phyloP scores from a whole-genome alignment of 1,140 invertebrate species.

The Cyclargus thomasi region DNA sequence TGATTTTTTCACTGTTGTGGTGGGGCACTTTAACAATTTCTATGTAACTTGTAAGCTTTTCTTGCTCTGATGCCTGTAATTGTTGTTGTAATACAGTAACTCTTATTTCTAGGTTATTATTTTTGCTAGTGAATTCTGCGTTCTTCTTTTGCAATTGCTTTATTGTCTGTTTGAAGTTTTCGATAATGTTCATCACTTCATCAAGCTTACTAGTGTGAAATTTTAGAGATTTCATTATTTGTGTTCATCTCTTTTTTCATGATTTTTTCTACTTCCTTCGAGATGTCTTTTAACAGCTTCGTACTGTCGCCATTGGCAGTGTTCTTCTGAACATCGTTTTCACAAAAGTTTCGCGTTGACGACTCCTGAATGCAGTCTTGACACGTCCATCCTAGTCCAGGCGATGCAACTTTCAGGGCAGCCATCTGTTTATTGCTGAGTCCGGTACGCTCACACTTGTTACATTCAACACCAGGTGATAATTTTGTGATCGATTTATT shows the following conservation, averaged over 20 bases:
- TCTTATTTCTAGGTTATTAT: constrained; percentile 25
- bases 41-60: constrained; percentile 21
- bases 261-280: constrained; percentile 22
- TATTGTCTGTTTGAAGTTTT: too few species aligned
- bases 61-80: constrained; percentile 25
- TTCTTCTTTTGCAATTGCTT: constrained; percentile 22
- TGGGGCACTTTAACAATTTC: constrained; percentile 23
- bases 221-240: constrained; percentile 17
- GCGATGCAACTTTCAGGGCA: constrained; percentile 18
- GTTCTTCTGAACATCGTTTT: constrained; percentile 13
- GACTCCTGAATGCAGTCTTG: constrained; percentile 16
- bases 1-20: constrained; percentile 11
- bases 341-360: constrained; percentile 16
- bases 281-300: constrained; percentile 17
- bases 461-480: constrained; percentile 19
- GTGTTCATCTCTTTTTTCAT: constrained; percentile 23
- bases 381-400: constrained; percentile 24
- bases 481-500: constrained; percentile 22
- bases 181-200: constrained; percentile 19
- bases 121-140: constrained; percentile 24
- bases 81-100: constrained; percentile 26
- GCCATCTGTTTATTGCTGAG: constrained; percentile 23
- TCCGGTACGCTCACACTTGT: constrained; percentile 23
- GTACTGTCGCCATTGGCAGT: not conserved
- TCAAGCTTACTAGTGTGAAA: constrained; percentile 21